These are phyloP conservation scores for Halocynthia roretzi DNA, from an alignment of 23 tunicate genomes.

Conservation along the genomic window DNA sequence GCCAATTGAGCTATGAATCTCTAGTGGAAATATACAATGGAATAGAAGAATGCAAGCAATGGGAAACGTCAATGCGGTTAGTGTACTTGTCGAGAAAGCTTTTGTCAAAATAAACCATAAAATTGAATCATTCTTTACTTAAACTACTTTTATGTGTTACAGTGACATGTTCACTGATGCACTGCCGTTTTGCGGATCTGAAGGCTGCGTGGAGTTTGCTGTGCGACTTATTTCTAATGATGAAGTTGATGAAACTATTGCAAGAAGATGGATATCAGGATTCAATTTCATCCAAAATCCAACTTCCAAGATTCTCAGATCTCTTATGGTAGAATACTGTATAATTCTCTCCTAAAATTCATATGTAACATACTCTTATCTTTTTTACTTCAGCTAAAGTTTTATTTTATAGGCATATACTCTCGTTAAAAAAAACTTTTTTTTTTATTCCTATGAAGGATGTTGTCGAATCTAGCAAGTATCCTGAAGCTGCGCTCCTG, in stretches of 20 bases:
- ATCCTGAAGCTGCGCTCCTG: constrained; percentile 44
- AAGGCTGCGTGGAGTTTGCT: constrained; percentile 68
- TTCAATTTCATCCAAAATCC: constrained; percentile 80
- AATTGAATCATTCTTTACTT: not conserved
- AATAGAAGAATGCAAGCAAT: not conserved
- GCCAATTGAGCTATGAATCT: constrained; percentile 48
- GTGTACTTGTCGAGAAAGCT: not conserved
- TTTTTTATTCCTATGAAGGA: constrained; percentile 14
- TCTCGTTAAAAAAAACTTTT: not conserved
- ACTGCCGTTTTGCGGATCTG: constrained; percentile 91
- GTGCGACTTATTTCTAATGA: constrained; percentile 37
- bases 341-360: not conserved
- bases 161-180: constrained; percentile 83
- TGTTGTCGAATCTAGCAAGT: constrained; percentile 31
- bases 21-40: not conserved
- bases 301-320: constrained; percentile 45
- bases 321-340: constrained; percentile 36
- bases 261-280: constrained; percentile 67
- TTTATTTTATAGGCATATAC: not conserved
- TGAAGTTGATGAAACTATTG: constrained; percentile 30
- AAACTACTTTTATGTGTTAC: constrained; percentile 9
- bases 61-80: not conserved
- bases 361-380: not conserved
- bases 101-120: not conserved
- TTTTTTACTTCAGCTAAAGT: not conserved